phyloP scores from a whole-genome alignment of 2,797 vertebrate species.

The Loriculus beryllinus region DNA sequence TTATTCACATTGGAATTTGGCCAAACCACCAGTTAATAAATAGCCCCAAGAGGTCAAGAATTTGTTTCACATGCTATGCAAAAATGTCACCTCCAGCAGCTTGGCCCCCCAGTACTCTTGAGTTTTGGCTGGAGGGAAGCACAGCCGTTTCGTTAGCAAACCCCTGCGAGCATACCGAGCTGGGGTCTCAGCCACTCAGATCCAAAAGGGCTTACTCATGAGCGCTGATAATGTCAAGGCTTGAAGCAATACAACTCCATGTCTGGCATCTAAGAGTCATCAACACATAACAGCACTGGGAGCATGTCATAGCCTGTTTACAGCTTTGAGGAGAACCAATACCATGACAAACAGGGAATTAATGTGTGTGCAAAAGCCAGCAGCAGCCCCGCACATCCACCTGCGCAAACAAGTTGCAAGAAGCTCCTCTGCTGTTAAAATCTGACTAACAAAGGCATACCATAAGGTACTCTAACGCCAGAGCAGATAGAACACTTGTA shows the following conservation, averaged over 20 bases:
- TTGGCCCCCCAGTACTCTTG: accelerated
- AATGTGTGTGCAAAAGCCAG: not conserved
- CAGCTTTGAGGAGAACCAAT: not conserved
- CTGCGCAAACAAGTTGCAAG: not conserved
- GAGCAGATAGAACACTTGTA: not conserved
- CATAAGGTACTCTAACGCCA: not conserved
- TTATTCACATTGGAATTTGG: slow-evolving; percentile 21
- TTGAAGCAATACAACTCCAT: not conserved
- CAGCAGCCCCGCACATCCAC: not conserved
- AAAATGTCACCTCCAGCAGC: slow-evolving; percentile 24
- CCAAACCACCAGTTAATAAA: slow-evolving; percentile 47
- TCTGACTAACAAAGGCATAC: not conserved
- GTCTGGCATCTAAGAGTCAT: not conserved
- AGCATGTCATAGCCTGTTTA: not conserved
- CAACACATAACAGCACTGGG: not conserved
- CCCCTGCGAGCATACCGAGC: accelerated
- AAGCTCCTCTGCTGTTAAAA: not conserved
- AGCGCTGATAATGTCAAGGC: not conserved
- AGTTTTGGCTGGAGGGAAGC: not conserved
- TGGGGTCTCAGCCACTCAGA: not conserved
- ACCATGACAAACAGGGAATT: not conserved
- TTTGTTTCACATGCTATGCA: not conserved
- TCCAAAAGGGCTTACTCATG: not conserved
- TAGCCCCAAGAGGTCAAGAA: slow-evolving; percentile 17
- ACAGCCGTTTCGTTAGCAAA: not conserved